Evolutionary conservation across 2,888 invertebrate genomes (phyloP).

Genomic region (Rhimphoctona megacephalus): DNA sequence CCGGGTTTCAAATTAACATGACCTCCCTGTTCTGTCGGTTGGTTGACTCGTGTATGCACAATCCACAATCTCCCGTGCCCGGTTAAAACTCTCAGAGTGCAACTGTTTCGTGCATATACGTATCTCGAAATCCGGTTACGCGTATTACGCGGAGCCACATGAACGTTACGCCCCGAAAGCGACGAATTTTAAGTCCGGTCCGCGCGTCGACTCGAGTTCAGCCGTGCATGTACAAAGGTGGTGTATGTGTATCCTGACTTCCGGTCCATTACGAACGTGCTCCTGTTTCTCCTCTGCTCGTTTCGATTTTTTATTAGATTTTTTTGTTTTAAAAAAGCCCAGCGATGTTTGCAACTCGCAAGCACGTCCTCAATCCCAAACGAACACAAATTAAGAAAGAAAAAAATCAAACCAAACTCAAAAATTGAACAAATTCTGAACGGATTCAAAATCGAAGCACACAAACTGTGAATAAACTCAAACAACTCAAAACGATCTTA

Average conservation of each 20-base stretch:
- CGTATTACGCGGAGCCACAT: conserved; percentile 8
- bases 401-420: background rate
- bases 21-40: conserved; percentile 32
- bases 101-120: conserved; percentile 22
- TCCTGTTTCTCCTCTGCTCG: background rate
- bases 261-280: conserved; percentile 72
- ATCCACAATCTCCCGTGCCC: conserved; percentile 18
- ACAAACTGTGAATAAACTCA: background rate
- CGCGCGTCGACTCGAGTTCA: conserved; percentile 40
- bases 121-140: conserved; percentile 47
- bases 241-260: conserved; percentile 74
- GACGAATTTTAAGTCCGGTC: conserved; percentile 50
- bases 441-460: too few species aligned
- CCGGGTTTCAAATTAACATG: conserved; percentile 15
- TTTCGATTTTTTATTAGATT: background rate
- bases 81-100: conserved; percentile 19
- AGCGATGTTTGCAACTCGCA: background rate
- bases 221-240: conserved; percentile 23
- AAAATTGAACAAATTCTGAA: background rate
- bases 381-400: background rate
- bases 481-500: background rate
- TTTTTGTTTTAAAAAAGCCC: background rate
- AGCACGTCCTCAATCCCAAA: background rate
- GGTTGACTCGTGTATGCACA: conserved; percentile 24
- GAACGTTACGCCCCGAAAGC: conserved; percentile 37